Conservation (phyloP, 2,888 invertebrate genomes). For the Mythimna lalbum region DNA sequence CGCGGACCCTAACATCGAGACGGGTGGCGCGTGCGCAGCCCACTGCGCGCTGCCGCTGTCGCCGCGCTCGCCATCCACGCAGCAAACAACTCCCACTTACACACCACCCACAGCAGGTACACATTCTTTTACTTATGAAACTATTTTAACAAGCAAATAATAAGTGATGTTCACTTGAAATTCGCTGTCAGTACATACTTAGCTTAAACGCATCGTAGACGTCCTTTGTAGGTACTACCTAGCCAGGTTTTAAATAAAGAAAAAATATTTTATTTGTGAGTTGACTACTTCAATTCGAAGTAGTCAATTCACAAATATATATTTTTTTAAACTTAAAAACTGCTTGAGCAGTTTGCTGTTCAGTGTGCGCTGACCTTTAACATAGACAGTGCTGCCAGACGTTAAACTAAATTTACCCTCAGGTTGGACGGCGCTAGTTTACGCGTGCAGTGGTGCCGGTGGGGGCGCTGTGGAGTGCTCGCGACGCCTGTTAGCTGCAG, state of each 20-base stretch:
- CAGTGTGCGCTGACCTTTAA: not conserved
- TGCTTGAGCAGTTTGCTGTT: not conserved
- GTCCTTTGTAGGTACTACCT: too few species aligned
- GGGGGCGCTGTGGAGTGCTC: slow-evolving; percentile 90
- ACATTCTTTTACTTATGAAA: not conserved
- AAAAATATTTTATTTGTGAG: too few species aligned
- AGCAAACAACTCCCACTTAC: slow-evolving; percentile 72
- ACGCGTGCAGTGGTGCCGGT: slow-evolving; percentile 89
- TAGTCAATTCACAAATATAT: too few species aligned
- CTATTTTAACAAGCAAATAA: too few species aligned
- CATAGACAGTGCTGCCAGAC: not conserved
- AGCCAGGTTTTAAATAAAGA: too few species aligned
- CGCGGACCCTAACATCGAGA: slow-evolving; percentile 95
- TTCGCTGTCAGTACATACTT: too few species aligned
- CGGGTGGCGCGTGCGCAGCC: slow-evolving; percentile 90
- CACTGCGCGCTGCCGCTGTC: slow-evolving; percentile 82
- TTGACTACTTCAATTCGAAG: too few species aligned
- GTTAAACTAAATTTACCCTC: slow-evolving; percentile 57
- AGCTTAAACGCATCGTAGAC: too few species aligned
- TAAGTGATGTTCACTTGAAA: too few species aligned
- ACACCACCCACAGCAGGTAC: slow-evolving; percentile 86
- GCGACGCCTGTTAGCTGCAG: slow-evolving; percentile 94
- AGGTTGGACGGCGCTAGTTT: slow-evolving; percentile 97
- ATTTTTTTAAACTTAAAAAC: too few species aligned
- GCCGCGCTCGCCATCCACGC: slow-evolving; percentile 78